Conservation (phyloP, 2,888 invertebrate genomes). For the Xestia rhomboidea region DNA sequence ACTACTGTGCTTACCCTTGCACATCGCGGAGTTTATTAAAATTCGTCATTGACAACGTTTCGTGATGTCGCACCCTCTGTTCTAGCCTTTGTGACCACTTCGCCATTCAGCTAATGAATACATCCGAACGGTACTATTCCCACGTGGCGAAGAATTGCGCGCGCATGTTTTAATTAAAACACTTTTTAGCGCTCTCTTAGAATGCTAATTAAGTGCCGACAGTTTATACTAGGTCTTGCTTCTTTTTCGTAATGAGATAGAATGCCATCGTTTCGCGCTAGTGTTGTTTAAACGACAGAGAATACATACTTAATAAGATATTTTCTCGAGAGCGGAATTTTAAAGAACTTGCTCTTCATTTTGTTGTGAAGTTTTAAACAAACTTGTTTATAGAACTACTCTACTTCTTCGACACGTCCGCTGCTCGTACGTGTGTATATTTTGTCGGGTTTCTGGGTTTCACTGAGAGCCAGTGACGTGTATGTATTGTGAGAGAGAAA, state of each 20-base stretch:
- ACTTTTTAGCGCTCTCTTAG: slow-evolving; percentile 50
- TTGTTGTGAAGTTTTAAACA: slow-evolving; percentile 6
- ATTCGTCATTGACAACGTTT: slow-evolving; percentile 29
- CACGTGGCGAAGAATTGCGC: slow-evolving; percentile 42
- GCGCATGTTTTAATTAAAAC: slow-evolving; percentile 67
- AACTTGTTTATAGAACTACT: slow-evolving; percentile 4
- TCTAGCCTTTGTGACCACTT: slow-evolving; percentile 28
- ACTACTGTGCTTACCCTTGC: not conserved
- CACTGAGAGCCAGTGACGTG: slow-evolving; percentile 7
- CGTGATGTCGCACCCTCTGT: slow-evolving; percentile 19
- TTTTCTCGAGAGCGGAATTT: slow-evolving; percentile 13
- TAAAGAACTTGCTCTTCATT: not conserved
- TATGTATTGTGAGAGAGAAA: slow-evolving; percentile 15
- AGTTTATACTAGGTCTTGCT: slow-evolving; percentile 42
- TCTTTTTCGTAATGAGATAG: slow-evolving; percentile 37
- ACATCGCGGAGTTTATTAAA: slow-evolving; percentile 34
- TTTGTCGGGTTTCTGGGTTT: slow-evolving; percentile 4
- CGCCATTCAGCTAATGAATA: slow-evolving; percentile 43
- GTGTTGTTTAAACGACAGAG: slow-evolving; percentile 11
- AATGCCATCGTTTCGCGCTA: slow-evolving; percentile 19
- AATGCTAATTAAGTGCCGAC: slow-evolving; percentile 57
- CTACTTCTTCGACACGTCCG: slow-evolving; percentile 7
- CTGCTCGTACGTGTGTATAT: slow-evolving; percentile 3
- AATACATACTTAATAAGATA: slow-evolving; percentile 25
- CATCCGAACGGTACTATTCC: slow-evolving; percentile 38